Evolutionary conservation across 2,113 vertebrate species (phyloP).

Genomic region (Spea bombifrons): DNA sequence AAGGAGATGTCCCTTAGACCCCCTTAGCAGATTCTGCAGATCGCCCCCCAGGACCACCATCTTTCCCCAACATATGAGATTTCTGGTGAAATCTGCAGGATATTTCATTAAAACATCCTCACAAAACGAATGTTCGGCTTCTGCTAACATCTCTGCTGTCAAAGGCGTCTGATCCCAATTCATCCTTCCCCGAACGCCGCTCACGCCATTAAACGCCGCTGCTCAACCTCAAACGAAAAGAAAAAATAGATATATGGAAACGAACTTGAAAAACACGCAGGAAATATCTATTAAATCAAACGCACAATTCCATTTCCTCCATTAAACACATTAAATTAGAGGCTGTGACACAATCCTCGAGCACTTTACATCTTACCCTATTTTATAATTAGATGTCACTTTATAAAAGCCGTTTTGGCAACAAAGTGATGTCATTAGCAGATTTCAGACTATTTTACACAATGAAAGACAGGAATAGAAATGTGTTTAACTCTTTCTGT

Average conservation of each 20-base stretch:
- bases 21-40: too few species aligned
- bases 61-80: too few species aligned
- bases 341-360: conserved; percentile 52
- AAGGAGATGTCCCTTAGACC: too few species aligned
- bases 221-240: not conserved
- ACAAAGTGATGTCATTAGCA: conserved; percentile 50
- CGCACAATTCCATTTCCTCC: conserved; percentile 38
- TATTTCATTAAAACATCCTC: too few species aligned
- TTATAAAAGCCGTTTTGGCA: conserved; percentile 53
- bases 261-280: not conserved
- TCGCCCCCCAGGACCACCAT: too few species aligned
- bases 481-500: conserved; percentile 47
- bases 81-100: too few species aligned
- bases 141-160: not conserved
- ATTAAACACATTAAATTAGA: conserved; percentile 40
- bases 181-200: not conserved
- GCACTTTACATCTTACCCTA: conserved; percentile 51
- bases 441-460: conserved; percentile 56
- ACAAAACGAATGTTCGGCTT: too few species aligned
- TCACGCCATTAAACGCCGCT: not conserved
- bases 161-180: not conserved
- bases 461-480: conserved; percentile 48
- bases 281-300: conserved; percentile 42
- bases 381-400: conserved; percentile 56
- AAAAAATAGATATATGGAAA: conserved; percentile 8